Percentiles rank a stretch among this genome's conserved stretches.
Conservation (phyloP, 2,888 invertebrate genomes). For the Acanthoscelides obtectus region DNA sequence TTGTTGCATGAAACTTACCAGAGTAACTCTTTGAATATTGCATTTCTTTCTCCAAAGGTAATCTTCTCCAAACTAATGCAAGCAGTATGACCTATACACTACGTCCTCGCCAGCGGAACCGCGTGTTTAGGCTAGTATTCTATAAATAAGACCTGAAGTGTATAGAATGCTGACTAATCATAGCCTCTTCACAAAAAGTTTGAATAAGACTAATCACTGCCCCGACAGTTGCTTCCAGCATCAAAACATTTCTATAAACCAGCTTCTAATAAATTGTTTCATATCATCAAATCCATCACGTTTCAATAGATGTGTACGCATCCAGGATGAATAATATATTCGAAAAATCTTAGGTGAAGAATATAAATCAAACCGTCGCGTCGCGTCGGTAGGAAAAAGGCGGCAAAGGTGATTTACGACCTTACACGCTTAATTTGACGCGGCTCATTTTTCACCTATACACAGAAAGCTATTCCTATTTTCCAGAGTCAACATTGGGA, state of each 20-base stretch:
- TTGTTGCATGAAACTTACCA: no score
- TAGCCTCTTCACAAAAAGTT: no score
- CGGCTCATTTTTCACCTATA: background rate
- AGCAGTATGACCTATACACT: no score
- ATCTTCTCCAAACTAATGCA: no score
- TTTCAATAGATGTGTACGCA: background rate
- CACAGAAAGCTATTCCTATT: background rate
- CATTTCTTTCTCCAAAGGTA: no score
- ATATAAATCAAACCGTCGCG: background rate
- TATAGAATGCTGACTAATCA: no score
- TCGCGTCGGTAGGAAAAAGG: background rate
- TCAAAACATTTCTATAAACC: background rate
- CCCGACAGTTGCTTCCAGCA: background rate
- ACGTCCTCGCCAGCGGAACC: no score
- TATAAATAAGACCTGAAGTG: no score
- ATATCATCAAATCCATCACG: background rate
- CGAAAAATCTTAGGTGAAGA: background rate
- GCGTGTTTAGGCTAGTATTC: no score
- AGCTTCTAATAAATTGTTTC: background rate
- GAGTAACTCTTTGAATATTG: no score
- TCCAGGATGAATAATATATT: background rate
- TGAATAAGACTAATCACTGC: background rate
- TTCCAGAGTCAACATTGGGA: background rate
- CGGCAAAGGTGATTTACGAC: background rate
- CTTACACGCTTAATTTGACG: background rate